Percentiles rank a stretch among this genome's conserved stretches.
Conservation (phyloP, 1,140 invertebrate genomes). For the Leptinotarsa lineolata region DNA sequence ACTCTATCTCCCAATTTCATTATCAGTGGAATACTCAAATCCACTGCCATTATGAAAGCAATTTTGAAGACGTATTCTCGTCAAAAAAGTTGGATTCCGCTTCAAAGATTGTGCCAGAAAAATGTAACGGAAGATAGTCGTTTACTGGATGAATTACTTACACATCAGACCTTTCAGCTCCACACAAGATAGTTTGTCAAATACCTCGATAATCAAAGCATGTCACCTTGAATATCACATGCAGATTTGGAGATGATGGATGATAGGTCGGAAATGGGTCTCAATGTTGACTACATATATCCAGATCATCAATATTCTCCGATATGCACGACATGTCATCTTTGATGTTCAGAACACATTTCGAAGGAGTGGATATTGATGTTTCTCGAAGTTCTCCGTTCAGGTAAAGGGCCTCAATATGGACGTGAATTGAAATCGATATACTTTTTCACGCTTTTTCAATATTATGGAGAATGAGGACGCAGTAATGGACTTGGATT, state of each 20-base stretch:
- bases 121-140: too few relatives aligned
- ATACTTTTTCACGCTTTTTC: too few relatives aligned
- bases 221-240: constrained; percentile 2
- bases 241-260: background rate
- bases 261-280: background rate
- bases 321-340: constrained; percentile 5
- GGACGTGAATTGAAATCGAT: too few relatives aligned
- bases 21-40: too few relatives aligned
- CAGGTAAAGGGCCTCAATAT: background rate
- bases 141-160: too few relatives aligned
- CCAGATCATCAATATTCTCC: background rate
- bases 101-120: too few relatives aligned
- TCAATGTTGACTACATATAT: constrained; percentile 3
- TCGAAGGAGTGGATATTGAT: background rate
- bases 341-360: background rate
- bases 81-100: too few relatives aligned
- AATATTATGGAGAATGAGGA: too few relatives aligned
- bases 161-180: background rate
- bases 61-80: too few relatives aligned
- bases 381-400: background rate
- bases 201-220: background rate
- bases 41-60: rapidly evolving
- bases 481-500: too few relatives aligned
- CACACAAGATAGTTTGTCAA: background rate
- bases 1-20: too few relatives aligned